Base-by-base conservation (phyloP, 2,113 vertebrate genomes). In the Mobula birostris region DNA sequence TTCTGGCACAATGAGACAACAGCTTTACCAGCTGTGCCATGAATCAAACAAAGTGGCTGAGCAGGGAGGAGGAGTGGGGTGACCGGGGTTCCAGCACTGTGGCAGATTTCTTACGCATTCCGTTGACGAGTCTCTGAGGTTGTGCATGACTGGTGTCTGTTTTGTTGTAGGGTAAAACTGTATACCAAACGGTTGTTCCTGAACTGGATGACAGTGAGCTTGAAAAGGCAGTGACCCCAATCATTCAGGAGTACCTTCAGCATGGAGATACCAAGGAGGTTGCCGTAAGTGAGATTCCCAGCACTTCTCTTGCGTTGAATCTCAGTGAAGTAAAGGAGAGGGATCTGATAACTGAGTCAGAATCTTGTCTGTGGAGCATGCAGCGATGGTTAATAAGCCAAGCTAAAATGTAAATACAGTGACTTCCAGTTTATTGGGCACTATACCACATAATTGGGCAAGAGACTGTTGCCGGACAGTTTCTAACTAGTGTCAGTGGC, bases 261-360 rank as follows among this genome's bases (percentile, higher is more conserved):
- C 94, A 94, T 48, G 94, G 94, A 17, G 87, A 94, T 27, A 94
- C 87, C 12, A 94, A 94, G 14, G 94, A 94, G 74, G 94, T 94
- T 74, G 58, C 87, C 48, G 94, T 94, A 88, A 94, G 94, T 90
- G 58, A 58, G 27, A 80, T 36, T 93, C 70, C 8, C 9, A 40
- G 70, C 27, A 15, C 19, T 93, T 36, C 0, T 83, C 80, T 83
- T 2, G 4, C 36, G 14, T 78, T 36, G 17, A 5, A 83, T 19
- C 17, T 21, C 72, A 15, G 15, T 74, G 72, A 5, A 74, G 17
- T 24, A 70, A 70, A 70, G 68, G 9, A 9, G 68, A 15, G 68
- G 68, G 68, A 70, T 70, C 68, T 15, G 68, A 70, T 70, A 70
- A 70, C 68, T 48, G 3, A 70, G 68, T 70, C 12, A 11, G 68